Conservation (phyloP, 2,113 vertebrate species). For the Hymenochirus boettgeri region DNA sequence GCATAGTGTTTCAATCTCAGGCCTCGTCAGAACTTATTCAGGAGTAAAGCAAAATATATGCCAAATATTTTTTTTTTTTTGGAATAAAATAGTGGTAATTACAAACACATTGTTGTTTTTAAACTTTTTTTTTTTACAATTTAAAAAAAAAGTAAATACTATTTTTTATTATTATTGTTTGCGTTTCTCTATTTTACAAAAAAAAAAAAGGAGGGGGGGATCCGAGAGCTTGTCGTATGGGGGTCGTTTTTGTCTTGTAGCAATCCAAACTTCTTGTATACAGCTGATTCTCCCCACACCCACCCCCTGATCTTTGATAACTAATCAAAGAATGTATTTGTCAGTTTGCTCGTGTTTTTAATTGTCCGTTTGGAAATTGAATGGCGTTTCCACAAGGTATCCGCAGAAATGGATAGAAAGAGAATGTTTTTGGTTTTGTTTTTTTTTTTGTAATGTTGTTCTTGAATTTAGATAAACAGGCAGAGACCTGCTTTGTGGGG, state of each 20-base stretch:
- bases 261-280: constrained; percentile 50
- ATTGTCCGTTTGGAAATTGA: not conserved
- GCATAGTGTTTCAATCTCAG: constrained; percentile 82
- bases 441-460: not conserved
- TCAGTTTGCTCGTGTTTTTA: not conserved
- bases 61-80: constrained; percentile 64
- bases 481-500: constrained; percentile 24
- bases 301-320: constrained; percentile 43
- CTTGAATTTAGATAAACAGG: not conserved
- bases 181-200: constrained; percentile 47
- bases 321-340: constrained; percentile 55
- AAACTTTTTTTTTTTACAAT: constrained; percentile 64
- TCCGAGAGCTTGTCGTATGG: constrained; percentile 52
- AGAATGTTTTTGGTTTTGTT: constrained; percentile 1
- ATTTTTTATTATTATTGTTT: constrained; percentile 56
- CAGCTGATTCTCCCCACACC: too few species aligned
- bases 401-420: constrained; percentile 6
- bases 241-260: constrained; percentile 50
- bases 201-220: constrained; percentile 21
- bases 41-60: constrained; percentile 72
- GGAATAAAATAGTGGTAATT: constrained; percentile 59
- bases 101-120: constrained; percentile 78
- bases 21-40: constrained; percentile 85
- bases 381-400: not conserved
- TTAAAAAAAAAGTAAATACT: too few species aligned